Conservation (phyloP, 2,888 invertebrate species). For the Pandemis heparana region DNA sequence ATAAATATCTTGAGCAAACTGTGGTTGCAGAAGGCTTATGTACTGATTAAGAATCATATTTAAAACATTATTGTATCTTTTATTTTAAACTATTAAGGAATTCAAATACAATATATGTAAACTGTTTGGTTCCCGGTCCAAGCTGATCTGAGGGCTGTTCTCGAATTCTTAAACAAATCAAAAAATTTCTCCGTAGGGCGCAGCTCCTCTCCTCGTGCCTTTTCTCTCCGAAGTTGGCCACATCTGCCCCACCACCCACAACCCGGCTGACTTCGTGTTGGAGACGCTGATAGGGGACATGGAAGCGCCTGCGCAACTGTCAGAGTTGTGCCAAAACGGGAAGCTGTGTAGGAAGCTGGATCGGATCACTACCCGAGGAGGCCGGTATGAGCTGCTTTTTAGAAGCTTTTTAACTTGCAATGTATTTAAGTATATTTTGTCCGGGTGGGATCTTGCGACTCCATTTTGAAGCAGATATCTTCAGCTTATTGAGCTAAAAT, state of each 20-base stretch:
- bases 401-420: too few relatives aligned
- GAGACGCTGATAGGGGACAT: conserved; percentile 66
- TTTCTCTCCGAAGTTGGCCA: conserved; percentile 88
- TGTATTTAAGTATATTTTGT: too few relatives aligned
- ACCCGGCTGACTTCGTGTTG: conserved; percentile 91
- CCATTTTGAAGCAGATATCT: not conserved
- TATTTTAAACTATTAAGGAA: too few relatives aligned
- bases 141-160: too few relatives aligned
- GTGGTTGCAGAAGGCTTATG: too few relatives aligned
- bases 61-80: too few relatives aligned
- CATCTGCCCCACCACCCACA: conserved; percentile 91
- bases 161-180: too few relatives aligned
- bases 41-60: too few relatives aligned
- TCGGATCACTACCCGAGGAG: conserved; percentile 66
- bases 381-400: conserved; percentile 60
- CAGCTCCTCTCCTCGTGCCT: conserved; percentile 88
- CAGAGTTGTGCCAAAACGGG: conserved; percentile 76
- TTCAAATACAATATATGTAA: too few relatives aligned
- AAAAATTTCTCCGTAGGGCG: conserved; percentile 88
- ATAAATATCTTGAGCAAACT: too few relatives aligned
- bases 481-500: too few relatives aligned
- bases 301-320: conserved; percentile 67
- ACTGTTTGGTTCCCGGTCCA: too few relatives aligned
- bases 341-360: conserved; percentile 72
- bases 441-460: not conserved